phyloP scores from a whole-genome alignment of 2,113 vertebrate species.

The Cromileptes altivelis region DNA sequence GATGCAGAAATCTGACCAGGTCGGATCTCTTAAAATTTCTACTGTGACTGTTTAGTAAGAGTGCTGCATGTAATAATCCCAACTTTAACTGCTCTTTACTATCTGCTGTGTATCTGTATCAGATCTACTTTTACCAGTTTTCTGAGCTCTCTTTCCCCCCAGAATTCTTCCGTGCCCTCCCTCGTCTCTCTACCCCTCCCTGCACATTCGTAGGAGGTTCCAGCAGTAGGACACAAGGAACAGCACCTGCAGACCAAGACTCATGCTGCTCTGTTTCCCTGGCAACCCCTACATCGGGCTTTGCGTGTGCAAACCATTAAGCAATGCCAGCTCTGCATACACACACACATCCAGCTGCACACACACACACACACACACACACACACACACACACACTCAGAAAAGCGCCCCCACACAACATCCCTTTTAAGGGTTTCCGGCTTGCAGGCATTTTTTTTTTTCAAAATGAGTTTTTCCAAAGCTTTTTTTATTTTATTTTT shows the following conservation, averaged over 20 bases:
- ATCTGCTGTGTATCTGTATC: neutral
- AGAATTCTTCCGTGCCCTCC: constrained; percentile 24
- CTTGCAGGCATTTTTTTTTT: constrained; percentile 15
- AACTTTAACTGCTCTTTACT: neutral
- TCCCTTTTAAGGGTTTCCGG: constrained; percentile 72
- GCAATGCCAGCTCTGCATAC: constrained; percentile 71
- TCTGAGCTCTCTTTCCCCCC: neutral
- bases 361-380: neutral
- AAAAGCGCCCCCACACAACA: constrained; percentile 61
- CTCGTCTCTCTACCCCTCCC: constrained; percentile 16
- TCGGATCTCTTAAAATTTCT: too few species aligned
- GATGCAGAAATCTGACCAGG: too few species aligned
- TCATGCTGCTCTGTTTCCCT: constrained; percentile 84
- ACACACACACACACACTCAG: constrained; percentile 40
- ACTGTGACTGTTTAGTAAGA: too few species aligned
- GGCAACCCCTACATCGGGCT: constrained; percentile 82
- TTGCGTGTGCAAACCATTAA: constrained; percentile 80
- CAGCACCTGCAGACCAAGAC: constrained; percentile 83
- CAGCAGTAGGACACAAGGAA: constrained; percentile 79
- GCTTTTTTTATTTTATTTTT: constrained; percentile 17
- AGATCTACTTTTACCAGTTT: neutral
- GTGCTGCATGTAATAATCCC: neutral
- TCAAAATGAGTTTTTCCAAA: constrained; percentile 52
- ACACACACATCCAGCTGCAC: constrained; percentile 59
- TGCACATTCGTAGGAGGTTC: constrained; percentile 68